A percentile compares a stretch with the other conserved stretches of the same genome.
Evolutionary conservation across 2,797 vertebrate genomes (phyloP).

Genomic region (Catharus ustulatus): DNA sequence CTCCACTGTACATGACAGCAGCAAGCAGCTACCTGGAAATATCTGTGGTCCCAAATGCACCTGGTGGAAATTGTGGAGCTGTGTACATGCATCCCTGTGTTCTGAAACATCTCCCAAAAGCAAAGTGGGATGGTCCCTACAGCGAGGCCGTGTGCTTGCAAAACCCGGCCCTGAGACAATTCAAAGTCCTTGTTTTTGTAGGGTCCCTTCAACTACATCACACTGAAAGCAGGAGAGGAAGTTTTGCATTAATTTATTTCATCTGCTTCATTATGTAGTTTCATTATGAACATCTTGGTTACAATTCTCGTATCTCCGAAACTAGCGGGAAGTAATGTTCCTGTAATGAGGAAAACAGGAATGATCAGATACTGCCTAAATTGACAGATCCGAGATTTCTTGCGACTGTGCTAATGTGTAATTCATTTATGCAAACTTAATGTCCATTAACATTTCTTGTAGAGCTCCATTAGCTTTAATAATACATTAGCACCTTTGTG

Average conservation of each 20-base stretch:
- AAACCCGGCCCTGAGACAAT: neutral
- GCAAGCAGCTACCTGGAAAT: neutral
- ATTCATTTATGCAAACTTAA: constrained; percentile 86
- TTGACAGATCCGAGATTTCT: constrained; percentile 79
- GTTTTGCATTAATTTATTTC: constrained; percentile 70
- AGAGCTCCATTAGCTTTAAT: constrained; percentile 84
- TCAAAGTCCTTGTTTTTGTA: neutral
- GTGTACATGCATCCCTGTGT: accelerated
- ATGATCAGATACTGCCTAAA: constrained; percentile 79
- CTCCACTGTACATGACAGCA: neutral
- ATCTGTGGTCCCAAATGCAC: neutral
- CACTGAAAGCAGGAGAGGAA: neutral
- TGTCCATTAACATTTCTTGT: constrained; percentile 83
- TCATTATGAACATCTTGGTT: constrained; percentile 79
- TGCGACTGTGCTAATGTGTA: constrained; percentile 80
- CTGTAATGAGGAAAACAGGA: constrained; percentile 82
- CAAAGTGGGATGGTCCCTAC: neutral
- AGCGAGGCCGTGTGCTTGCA: neutral
- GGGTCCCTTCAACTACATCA: constrained; percentile 21
- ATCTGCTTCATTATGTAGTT: constrained; percentile 75
- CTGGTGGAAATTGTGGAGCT: neutral
- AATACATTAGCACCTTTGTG: constrained; percentile 78
- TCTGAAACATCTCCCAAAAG: neutral
- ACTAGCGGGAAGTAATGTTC: constrained; percentile 77
- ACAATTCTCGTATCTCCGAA: constrained; percentile 77